Base-by-base conservation (phyloP, 2,888 invertebrate species). In the Hirtodrosophila duncani region DNA sequence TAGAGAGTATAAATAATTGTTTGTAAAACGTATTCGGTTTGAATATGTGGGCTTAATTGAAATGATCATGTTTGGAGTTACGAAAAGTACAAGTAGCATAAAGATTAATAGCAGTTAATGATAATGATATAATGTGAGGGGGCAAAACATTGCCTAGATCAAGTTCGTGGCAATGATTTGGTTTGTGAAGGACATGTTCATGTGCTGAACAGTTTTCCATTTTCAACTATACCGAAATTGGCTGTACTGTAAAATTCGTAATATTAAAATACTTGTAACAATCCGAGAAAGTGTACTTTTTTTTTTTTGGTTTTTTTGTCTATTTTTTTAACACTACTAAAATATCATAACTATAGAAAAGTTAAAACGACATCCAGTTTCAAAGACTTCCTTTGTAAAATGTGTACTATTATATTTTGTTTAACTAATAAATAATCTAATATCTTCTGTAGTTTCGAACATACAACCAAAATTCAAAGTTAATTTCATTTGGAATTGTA, bases 391-490 rank as follows among this genome's bases (percentile, higher is more conserved):
- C n/a, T n/a, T n/a, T n/a, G n/a, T n/a, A n/a, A n/a, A n/a, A n/a
- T n/a, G n/a, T n/a, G n/a, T n/a, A n/a, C n/a, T n/a, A n/a, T n/a
- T n/a, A n/a, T n/a, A 16, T 7, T 8, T 3, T 30, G 17, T 7
- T 23, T 14, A 6, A 21, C 10, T 41, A 41, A 46, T 29, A 10
- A 10, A 11, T 8, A 8, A 13, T 14, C 24, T 38, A 50, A 49
- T 49, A 50, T 50, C 23, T 24, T 50, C 50, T 48, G 27, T 16
- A 20, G n/a, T 18, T 20, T 16, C 20, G 5, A 4, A 6, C 21
- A 31, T 75, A 67, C 72, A 77, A 71, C 72, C 77, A 46, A 68
- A 57, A 37, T 46, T 24, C 33, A 68, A 63, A 53, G 46, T 52
- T 67, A 45, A 9, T 23, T 48, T 37, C 49, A 55, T 55, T 51